Conservation (phyloP, 2,113 vertebrate species). For the Steatornis caripensis region DNA sequence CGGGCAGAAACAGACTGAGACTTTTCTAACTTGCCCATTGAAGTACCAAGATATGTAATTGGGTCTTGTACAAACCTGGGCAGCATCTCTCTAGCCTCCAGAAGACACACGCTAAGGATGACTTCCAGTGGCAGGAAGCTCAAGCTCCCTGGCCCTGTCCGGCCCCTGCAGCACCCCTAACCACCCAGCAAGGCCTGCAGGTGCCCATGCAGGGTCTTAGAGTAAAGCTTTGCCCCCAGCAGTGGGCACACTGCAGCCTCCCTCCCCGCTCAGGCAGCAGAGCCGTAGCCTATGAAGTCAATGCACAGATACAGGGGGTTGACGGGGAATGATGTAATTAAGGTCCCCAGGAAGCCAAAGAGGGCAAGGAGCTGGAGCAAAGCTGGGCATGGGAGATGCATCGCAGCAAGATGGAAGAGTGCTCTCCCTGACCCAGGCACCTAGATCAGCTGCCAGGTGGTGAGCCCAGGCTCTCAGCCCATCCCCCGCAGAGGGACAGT, state of each 20-base stretch:
- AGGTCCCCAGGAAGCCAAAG: not conserved
- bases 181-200: not conserved
- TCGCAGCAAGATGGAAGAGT: fast-evolving
- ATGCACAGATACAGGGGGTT: not conserved
- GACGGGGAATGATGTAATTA: not conserved
- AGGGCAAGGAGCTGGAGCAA: not conserved
- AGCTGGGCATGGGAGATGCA: not conserved
- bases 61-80: not conserved
- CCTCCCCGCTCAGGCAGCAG: fast-evolving
- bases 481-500: not conserved
- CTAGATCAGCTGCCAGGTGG: not conserved
- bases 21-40: not conserved
- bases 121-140: not conserved
- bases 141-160: not conserved
- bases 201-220: not conserved
- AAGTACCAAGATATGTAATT: not conserved
- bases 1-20: not conserved
- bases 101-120: not conserved
- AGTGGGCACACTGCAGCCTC: not conserved
- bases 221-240: not conserved
- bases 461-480: not conserved
- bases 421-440: not conserved
- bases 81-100: not conserved
- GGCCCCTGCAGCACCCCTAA: not conserved
- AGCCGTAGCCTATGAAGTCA: not conserved